Percentiles rank a stretch among this genome's conserved stretches.
Conservation (phyloP, 2,113 vertebrate genomes). For the Ceuthmochares aereus region DNA sequence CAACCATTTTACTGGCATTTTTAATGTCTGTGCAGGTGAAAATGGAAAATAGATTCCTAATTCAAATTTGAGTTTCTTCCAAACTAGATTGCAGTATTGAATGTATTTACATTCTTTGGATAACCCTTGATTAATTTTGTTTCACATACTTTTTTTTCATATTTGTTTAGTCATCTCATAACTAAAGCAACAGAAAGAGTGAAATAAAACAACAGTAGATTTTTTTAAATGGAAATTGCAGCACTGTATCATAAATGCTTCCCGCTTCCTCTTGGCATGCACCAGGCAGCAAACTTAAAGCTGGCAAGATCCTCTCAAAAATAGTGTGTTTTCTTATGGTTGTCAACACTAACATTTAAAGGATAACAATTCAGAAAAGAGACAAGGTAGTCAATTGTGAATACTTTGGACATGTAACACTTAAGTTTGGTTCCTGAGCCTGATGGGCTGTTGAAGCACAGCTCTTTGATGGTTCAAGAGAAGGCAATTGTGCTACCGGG, state of each 20-base stretch:
- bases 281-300: neutral
- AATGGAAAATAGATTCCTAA: constrained; percentile 1
- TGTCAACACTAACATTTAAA: neutral
- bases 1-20: constrained; percentile 17
- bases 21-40: neutral
- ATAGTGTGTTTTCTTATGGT: neutral
- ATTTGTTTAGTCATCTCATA: constrained; percentile 3
- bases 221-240: neutral
- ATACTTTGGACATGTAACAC: neutral
- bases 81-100: neutral
- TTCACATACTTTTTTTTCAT: neutral
- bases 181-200: constrained; percentile 2
- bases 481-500: neutral
- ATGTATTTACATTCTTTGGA: neutral
- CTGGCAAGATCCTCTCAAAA: neutral
- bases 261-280: neutral
- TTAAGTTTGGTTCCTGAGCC: neutral
- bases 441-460: neutral
- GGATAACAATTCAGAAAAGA: neutral
- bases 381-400: neutral
- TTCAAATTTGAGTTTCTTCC: constrained; percentile 5
- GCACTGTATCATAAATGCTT: neutral
- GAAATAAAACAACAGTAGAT: neutral
- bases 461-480: neutral
- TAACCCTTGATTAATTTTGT: neutral